These are phyloP conservation scores for Diachrysia chrysitis DNA, from an alignment of 2,888 invertebrate species.

Conservation along the genomic window DNA sequence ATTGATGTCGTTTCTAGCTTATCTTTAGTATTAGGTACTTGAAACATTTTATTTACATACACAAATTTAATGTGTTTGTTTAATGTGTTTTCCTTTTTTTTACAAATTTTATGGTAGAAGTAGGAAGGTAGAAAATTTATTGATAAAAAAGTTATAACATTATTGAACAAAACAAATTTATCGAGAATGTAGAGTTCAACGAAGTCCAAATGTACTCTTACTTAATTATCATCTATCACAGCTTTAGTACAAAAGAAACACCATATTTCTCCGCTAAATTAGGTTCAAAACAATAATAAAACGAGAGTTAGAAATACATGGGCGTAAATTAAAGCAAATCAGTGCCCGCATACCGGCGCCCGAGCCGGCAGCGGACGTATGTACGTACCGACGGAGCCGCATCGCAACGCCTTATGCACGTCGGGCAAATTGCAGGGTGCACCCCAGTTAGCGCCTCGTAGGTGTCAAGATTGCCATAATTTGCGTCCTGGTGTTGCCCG, in stretches of 20 bases:
- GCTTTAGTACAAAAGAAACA: constrained; percentile 23
- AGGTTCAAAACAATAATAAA: constrained; percentile 40
- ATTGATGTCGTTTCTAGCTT: constrained; percentile 8
- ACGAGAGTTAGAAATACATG: constrained; percentile 54
- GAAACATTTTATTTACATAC: neutral
- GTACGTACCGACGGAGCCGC: constrained; percentile 32
- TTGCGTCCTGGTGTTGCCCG: constrained; percentile 81
- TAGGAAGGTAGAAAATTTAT: too few relatives aligned
- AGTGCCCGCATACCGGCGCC: constrained; percentile 62
- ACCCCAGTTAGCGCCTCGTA: constrained; percentile 87
- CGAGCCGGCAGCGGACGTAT: constrained; percentile 48
- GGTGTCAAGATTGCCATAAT: constrained; percentile 89
- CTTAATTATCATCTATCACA: too few relatives aligned
- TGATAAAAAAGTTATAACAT: too few relatives aligned
- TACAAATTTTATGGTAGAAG: too few relatives aligned
- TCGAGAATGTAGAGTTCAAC: neutral
- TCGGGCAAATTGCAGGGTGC: constrained; percentile 84
- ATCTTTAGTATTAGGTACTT: neutral
- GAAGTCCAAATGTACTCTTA: neutral
- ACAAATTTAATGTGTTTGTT: too few relatives aligned
- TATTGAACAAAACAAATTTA: too few relatives aligned
- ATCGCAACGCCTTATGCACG: constrained; percentile 66
- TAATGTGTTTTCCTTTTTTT: too few relatives aligned
- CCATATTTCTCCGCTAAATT: constrained; percentile 35
- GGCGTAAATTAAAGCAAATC: constrained; percentile 74